A percentile compares a stretch with the other conserved stretches of the same genome.
phyloP scores from a whole-genome alignment of 2,888 invertebrate genomes.

The Cerastis rubricosa region DNA sequence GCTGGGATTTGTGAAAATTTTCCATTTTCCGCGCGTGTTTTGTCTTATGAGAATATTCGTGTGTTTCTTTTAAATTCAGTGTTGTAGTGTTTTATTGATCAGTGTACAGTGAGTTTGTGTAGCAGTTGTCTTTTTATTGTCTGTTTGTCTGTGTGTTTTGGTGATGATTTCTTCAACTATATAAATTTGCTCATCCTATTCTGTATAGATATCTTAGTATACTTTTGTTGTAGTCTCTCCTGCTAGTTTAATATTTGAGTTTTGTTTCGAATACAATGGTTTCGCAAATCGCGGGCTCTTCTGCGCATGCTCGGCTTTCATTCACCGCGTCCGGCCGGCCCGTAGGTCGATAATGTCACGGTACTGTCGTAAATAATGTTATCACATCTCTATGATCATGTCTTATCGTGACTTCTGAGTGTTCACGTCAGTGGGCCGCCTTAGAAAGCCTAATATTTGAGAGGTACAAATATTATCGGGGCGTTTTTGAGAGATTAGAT shows the following conservation, averaged over 20 bases:
- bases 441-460: neutral
- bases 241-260: conserved; percentile 37
- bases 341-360: conserved; percentile 75
- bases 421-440: conserved; percentile 10
- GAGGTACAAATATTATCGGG: no score
- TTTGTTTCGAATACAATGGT: conserved; percentile 62
- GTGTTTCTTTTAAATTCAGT: conserved; percentile 33
- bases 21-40: conserved; percentile 13
- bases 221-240: neutral
- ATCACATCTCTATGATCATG: conserved; percentile 44
- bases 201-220: neutral
- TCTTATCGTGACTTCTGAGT: conserved; percentile 25
- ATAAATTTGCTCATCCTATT: neutral
- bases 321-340: conserved; percentile 74
- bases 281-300: conserved; percentile 50
- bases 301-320: conserved; percentile 79
- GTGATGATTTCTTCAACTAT: neutral
- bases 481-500: no score
- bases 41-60: conserved; percentile 43
- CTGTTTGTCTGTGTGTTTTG: conserved; percentile 56
- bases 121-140: conserved; percentile 6
- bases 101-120: conserved; percentile 45
- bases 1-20: conserved; percentile 9
- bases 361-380: conserved; percentile 64
- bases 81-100: conserved; percentile 26